phyloP scores from a whole-genome alignment of 1,140 invertebrate species.

The Acromyrmex charruanus region DNA sequence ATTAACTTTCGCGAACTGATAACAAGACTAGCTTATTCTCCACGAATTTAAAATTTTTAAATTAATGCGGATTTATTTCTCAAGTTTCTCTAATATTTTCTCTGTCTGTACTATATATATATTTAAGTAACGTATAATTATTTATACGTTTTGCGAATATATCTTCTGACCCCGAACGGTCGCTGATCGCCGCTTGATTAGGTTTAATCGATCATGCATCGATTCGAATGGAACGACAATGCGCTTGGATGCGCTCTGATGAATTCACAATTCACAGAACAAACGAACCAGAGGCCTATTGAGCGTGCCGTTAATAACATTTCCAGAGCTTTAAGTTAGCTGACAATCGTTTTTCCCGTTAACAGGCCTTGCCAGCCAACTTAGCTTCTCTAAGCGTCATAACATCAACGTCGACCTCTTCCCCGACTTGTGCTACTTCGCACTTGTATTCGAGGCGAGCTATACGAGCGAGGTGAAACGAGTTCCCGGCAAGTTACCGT shows the following conservation, averaged over 20 bases:
- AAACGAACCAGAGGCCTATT: constrained; percentile 2
- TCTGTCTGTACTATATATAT: neutral
- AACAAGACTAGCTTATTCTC: constrained; percentile 2
- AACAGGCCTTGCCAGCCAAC: neutral
- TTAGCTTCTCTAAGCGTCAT: neutral
- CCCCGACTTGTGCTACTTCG: constrained; percentile 22
- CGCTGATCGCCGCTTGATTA: neutral
- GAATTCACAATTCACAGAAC: constrained; percentile 29
- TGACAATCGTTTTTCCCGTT: constrained; percentile 21
- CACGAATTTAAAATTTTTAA: neutral
- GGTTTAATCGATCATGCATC: constrained; percentile 25
- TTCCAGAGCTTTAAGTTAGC: constrained; percentile 28
- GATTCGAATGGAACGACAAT: neutral
- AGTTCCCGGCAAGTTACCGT: constrained; percentile 11
- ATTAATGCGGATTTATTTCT: constrained; percentile 3
- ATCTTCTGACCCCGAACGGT: neutral
- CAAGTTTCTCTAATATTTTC: neutral
- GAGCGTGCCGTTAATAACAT: constrained; percentile 24
- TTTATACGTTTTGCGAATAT: neutral
- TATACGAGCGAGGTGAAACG: neutral
- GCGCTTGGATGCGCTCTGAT: constrained; percentile 4
- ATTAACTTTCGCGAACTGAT: constrained; percentile 27
- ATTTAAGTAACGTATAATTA: constrained; percentile 7
- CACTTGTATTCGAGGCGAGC: neutral
- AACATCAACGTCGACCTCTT: constrained; percentile 14